phyloP scores from a whole-genome alignment of 2,797 vertebrate species.

The Sarcoramphus papa region DNA sequence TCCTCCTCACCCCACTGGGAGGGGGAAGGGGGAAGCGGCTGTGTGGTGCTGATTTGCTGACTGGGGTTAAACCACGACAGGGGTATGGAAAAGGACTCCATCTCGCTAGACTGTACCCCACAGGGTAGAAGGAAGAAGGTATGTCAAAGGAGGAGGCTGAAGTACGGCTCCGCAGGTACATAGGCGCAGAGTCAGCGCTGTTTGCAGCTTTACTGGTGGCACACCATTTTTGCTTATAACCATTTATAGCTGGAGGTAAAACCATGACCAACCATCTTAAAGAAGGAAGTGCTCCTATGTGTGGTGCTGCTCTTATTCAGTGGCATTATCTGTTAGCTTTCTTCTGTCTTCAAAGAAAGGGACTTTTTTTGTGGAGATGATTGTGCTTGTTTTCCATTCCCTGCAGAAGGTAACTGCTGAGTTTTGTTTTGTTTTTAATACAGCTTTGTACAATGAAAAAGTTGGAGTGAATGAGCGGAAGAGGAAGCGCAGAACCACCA shows the following conservation, averaged over 20 bases:
- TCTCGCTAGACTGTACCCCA: background rate
- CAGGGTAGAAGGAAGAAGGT: background rate
- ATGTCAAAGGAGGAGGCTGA: background rate
- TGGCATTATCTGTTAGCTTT: background rate
- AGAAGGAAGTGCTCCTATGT: background rate
- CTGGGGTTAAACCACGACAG: no score
- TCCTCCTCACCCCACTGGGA: no score
- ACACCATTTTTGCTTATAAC: background rate
- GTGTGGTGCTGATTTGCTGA: no score
- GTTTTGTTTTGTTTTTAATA: background rate
- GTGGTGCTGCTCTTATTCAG: background rate
- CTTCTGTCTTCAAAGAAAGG: background rate
- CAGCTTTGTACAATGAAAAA: slow-evolving; percentile 96
- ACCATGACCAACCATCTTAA: background rate
- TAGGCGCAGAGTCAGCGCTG: background rate
- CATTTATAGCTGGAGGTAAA: background rate
- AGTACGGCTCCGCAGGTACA: accelerated
- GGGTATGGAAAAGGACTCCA: background rate
- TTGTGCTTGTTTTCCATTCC: background rate
- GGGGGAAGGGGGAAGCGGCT: no score
- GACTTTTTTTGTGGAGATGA: background rate
- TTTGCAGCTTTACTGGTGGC: background rate
- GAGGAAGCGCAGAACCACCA: slow-evolving; percentile 95
- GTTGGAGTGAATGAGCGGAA: slow-evolving; percentile 94
- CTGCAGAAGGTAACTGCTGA: background rate